These are phyloP conservation scores for Sebastes vulpes DNA, from an alignment of 2,797 vertebrate species.

Conservation along the genomic window DNA sequence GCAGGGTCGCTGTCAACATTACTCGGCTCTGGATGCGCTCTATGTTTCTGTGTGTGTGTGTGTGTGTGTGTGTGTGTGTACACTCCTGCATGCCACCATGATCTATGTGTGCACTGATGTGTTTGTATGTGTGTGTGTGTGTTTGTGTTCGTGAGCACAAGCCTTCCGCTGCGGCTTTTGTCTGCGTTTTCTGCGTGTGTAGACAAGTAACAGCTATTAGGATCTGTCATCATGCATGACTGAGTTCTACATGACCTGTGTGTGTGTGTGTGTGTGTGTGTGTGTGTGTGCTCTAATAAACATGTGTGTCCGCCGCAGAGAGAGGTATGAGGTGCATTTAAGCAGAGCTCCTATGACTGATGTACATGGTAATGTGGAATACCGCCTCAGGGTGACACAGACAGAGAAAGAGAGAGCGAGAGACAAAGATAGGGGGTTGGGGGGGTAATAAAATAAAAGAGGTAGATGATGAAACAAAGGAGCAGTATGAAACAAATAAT, in stretches of 20 bases:
- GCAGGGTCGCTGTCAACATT: conserved; percentile 81
- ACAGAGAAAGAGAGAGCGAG: conserved; percentile 18
- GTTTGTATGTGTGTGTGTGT: neutral
- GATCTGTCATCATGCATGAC: conserved; percentile 60
- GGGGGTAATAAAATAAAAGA: conserved; percentile 5
- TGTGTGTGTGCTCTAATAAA: conserved; percentile 32
- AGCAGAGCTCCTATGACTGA: conserved; percentile 66
- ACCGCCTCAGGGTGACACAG: conserved; percentile 65
- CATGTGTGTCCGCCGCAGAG: conserved; percentile 10
- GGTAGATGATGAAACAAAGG: conserved; percentile 35
- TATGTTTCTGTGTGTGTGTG: conserved; percentile 24
- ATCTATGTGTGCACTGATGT: conserved; percentile 1
- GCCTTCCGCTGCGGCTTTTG: conserved; percentile 5
- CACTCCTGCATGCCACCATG: neutral
- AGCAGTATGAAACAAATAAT: conserved; percentile 33
- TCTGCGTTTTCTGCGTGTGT: conserved; percentile 28
- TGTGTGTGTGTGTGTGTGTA: conserved; percentile 12
- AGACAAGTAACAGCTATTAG: conserved; percentile 63
- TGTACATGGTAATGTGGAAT: conserved; percentile 79
- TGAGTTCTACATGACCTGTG: conserved; percentile 31
- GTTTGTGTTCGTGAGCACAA: neutral
- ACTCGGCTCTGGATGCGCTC: conserved; percentile 61
- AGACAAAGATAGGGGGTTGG: neutral
- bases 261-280: conserved; percentile 34
- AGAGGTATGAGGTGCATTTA: conserved; percentile 66